Evolutionary conservation across 2,113 vertebrate genomes (phyloP), one percentile per base, ranked within the genome.

Genomic region (Bungarus multicinctus): DNA sequence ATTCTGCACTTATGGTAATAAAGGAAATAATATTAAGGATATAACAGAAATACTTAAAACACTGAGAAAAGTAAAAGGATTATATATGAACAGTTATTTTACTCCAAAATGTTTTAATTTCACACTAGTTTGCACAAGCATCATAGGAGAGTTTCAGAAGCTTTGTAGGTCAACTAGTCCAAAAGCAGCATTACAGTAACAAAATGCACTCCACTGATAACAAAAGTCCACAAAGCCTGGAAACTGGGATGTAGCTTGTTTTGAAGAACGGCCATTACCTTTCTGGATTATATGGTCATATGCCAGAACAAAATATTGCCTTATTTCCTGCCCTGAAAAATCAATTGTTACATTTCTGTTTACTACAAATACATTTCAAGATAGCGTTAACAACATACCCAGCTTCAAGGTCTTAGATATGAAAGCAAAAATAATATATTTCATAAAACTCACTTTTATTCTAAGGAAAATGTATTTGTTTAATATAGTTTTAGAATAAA

Each of bases 351-450:
- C 55, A 85, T 93, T 86, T 90, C 54, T 94, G 54, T 27, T 45
- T 69, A 27, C n/a, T 39, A 30, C 54, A 3, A 52, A 47, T 60
- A 34, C 93, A 87, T 85, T 43, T 95, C 47, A 57, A 39, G 91
- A 34, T 0, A 89, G 50, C 20, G 57, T 10, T 55, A 89, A 94
- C 34, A 20, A 92, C 93, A 92, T 58, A 0, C 0, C 39, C 74
- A 88, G 25, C 39, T 11, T 93, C 9, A 43, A 54, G 45, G 25
- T 39, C 27, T 47, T 3, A 90, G 47, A 18, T 43, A 5, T 20
- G n/a, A 91, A 92, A 94, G 58, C 57, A 87, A 96, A 87, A 89
- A 27, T 93, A 92, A 30, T 53, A 69, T 23, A 53, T 85, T 87
- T 90, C 81, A 86, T 92, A 91, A 94, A 7, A 5, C 43, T 52